Base-by-base conservation (phyloP, 1,140 invertebrate genomes). In the Apis cerana region DNA sequence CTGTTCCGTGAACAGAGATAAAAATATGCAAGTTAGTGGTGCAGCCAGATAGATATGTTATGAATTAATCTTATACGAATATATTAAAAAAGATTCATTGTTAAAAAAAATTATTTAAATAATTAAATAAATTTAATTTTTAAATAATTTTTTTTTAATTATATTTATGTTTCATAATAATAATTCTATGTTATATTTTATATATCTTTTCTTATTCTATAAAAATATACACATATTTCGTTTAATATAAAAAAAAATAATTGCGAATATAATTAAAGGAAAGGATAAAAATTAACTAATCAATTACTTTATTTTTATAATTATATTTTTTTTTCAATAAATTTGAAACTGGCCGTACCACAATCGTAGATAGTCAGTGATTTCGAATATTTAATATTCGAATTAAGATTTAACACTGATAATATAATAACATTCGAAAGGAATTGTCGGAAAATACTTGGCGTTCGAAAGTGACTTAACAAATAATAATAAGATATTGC, bases 401-500 rank as follows among this genome's bases (percentile, higher is more conserved):
- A 74, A 59, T 54, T 43, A 48, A 64, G 69, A 72, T 11, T 65
- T 64, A 64, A 52, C 21, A n/a, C 10, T 62, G 23, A 48, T 64
- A 62, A 43, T 80, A 80, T 43, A 43, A 43, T 43, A 43, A 43
- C n/a, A 12, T 72, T 80, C 15, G 15, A 23, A 80, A 52, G 52
- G 70, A 80, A 80, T 65, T 80, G 61, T 80, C 52, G 13, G n/a
- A 56, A 75, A 48, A 64, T 75, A 74, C n/a, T 52, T 43, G 70
- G 70, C 59, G 78, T 74, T 80, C 50, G 56, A 56, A 74, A 80
- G 69, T 74, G 70, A 80, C 70, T 75, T 75, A 80, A 80, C 27
- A 72, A 80, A 54, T 64, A 43, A 65, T 54, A 59, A 56, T 19
- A 23, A 50, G 23, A 54, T 72, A 80, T 11, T 56, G 33, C 75